Evolutionary conservation across 2,797 vertebrate species (phyloP), one percentile per base, ranked within the genome.

Genomic region (Gouania willdenowi): DNA sequence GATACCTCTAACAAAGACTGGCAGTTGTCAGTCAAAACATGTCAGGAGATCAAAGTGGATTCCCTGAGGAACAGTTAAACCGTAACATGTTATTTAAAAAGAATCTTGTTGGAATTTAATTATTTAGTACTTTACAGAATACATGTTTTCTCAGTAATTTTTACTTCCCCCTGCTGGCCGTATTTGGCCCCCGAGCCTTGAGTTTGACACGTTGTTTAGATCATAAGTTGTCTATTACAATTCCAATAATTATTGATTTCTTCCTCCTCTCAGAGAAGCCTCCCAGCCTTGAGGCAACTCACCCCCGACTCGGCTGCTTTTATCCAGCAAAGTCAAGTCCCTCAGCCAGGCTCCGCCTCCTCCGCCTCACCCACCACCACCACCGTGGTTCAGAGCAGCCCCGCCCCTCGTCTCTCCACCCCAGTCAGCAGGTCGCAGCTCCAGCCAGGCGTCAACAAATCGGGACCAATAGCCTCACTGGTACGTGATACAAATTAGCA

Each of bases 241-340:
- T n/a, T n/a, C n/a, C n/a, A n/a, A n/a, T n/a, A n/a, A n/a, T n/a
- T 6, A 8, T 35, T 31, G 17, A 10, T 23, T 5, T 37, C 2
- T 40, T 8, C 9, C 28, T 36, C 10, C 43, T 10, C 70, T 18
- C 78, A 98, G 97, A 93, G 93, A 91, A 99, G 94, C 87, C 92
- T 99, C 84, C 95, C 97, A 11, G 93, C 95, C 77, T 89, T 99
- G 89, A 90, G 95, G 83, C 94, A 98, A 81, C 84, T 98, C 77
- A 98, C 94, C 37, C 94, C 95, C 4, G 95, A 99, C 83, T 95
- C 94, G 0, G 82, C 90, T 26, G 91, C 93, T 83, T 99, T 99
- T 83, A 97, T 98, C 81, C 94, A 95, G 84, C 94, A 97, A 89
- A 98, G 97, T 86, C 94, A 95, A 71, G 87, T 92, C 61, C 89